These are phyloP conservation scores for Cololabis saira DNA, from an alignment of 2,113 vertebrate species.

Conservation along the genomic window DNA sequence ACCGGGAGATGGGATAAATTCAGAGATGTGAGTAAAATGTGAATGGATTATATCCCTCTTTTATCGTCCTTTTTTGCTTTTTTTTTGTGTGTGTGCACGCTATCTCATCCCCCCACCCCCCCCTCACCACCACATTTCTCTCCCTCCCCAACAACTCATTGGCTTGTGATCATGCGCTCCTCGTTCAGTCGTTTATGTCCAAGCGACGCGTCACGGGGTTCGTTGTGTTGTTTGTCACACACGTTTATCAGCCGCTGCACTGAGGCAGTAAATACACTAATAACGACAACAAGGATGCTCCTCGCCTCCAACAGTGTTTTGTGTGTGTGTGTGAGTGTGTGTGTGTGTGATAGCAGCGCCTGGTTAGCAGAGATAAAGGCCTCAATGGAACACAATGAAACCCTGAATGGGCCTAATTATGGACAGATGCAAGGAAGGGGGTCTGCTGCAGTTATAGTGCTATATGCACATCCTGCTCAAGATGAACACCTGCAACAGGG, in stretches of 20 bases:
- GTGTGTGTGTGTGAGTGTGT: background rate
- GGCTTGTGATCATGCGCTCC: conserved; percentile 69
- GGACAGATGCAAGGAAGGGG: conserved; percentile 39
- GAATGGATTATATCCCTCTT: background rate
- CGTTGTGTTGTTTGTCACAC: conserved; percentile 57
- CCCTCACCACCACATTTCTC: background rate
- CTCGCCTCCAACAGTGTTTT: background rate
- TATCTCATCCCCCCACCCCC: conserved; percentile 25
- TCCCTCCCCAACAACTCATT: conserved; percentile 20
- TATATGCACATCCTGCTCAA: background rate
- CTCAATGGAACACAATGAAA: conserved; percentile 9
- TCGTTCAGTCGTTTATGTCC: conserved; percentile 55
- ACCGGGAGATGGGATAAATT: conserved; percentile 96
- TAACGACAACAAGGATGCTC: background rate
- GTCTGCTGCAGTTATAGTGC: too few relatives aligned
- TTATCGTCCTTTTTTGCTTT: background rate
- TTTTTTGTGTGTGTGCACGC: too few relatives aligned
- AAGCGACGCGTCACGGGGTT: conserved; percentile 57
- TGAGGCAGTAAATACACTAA: conserved; percentile 31
- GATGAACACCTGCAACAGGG: conserved; percentile 20
- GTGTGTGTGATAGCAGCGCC: conserved; percentile 5
- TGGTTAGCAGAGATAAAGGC: conserved; percentile 41
- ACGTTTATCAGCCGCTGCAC: conserved; percentile 35
- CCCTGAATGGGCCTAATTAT: conserved; percentile 42
- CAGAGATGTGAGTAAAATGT: conserved; percentile 91